Conservation (phyloP, 53 echinoderm and acorn worm genomes). For the Holothuria scabra region DNA sequence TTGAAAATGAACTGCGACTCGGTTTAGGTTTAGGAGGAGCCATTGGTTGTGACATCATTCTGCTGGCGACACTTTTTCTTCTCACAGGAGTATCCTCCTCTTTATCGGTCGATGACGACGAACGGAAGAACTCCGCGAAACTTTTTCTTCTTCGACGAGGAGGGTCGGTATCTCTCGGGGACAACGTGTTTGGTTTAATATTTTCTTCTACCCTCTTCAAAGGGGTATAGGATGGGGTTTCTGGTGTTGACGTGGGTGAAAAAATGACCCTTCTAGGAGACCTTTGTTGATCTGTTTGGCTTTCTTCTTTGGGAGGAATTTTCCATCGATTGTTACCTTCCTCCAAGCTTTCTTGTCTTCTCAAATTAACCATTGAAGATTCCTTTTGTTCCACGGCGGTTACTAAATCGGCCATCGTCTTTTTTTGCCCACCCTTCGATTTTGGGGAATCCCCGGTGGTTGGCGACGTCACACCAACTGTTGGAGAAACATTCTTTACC, state of each 20-base stretch:
- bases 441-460: background rate
- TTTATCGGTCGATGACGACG: slow-evolving; percentile 24
- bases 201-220: background rate
- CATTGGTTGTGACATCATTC: slow-evolving; percentile 56
- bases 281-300: background rate
- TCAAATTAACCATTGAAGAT: slow-evolving; percentile 3
- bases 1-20: slow-evolving; percentile 55
- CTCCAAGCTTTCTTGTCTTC: background rate
- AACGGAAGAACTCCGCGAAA: slow-evolving; percentile 72
- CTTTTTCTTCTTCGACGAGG: slow-evolving; percentile 70
- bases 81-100: slow-evolving; percentile 53
- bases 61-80: slow-evolving; percentile 71
- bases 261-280: slow-evolving; percentile 19
- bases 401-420: slow-evolving; percentile 28
- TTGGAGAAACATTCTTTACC: slow-evolving; percentile 12
- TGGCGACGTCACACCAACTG: slow-evolving; percentile 16
- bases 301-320: background rate
- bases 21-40: slow-evolving; percentile 42
- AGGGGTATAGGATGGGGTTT: background rate
- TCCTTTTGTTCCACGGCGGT: slow-evolving; percentile 1
- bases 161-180: slow-evolving; percentile 36
- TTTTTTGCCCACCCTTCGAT: background rate
- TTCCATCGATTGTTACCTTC: background rate
- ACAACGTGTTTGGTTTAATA: background rate
- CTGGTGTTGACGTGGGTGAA: background rate